Conservation (phyloP, 2,888 invertebrate species). For the Muschampia plurimacula region DNA sequence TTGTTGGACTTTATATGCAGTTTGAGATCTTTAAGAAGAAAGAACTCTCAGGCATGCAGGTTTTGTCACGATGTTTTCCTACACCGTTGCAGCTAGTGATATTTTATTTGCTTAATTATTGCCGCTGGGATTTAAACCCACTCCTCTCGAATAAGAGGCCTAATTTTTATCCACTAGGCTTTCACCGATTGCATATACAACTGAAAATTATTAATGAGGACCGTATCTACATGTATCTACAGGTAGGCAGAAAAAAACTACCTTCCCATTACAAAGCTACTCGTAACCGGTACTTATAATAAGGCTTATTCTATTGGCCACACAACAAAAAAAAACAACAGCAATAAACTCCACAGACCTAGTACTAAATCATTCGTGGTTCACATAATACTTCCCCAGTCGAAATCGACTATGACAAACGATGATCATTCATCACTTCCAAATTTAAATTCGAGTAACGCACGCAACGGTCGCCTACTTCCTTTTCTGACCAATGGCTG, state of each 20-base stretch:
- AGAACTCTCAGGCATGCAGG: too few species aligned
- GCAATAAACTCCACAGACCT: constrained; percentile 11
- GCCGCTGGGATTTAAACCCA: too few species aligned
- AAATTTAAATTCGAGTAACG: constrained; percentile 38
- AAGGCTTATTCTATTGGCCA: background rate
- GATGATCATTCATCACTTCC: constrained; percentile 34
- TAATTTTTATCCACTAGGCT: too few species aligned
- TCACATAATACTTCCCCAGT: constrained; percentile 30
- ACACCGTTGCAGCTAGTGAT: too few species aligned
- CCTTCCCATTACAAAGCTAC: background rate
- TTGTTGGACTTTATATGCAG: too few species aligned
- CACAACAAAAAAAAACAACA: background rate
- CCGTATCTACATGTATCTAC: background rate
- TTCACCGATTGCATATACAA: background rate
- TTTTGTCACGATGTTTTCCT: too few species aligned
- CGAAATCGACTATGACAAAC: constrained; percentile 34
- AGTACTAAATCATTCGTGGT: constrained; percentile 23
- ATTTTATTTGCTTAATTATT: too few species aligned
- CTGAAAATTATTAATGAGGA: too few species aligned
- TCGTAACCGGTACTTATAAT: constrained; percentile 2
- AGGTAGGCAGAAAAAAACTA: background rate
- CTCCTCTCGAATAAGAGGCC: too few species aligned
- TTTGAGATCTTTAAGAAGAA: too few species aligned
- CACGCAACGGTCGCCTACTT: constrained; percentile 32
- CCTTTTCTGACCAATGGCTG: constrained; percentile 29